phyloP scores from a whole-genome alignment of 2,113 vertebrate genomes.

The Oncorhynchus clarkii region DNA sequence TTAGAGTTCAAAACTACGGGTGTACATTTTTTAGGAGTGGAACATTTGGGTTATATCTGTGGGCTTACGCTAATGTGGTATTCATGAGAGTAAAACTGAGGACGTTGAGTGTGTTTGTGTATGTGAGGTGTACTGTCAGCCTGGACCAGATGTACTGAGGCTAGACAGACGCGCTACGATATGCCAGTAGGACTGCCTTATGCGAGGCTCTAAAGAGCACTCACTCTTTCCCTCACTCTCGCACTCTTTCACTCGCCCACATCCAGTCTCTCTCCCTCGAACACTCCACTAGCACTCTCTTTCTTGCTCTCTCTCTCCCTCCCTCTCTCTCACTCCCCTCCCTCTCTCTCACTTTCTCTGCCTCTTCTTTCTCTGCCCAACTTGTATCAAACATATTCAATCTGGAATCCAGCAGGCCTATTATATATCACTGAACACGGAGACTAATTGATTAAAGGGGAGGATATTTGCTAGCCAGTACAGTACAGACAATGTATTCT shows the following conservation, averaged over 20 bases:
- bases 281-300: neutral
- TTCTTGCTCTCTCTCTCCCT: neutral
- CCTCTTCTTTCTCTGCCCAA: constrained; percentile 25
- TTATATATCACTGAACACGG: constrained; percentile 69
- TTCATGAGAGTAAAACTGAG: constrained; percentile 6
- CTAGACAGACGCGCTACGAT: constrained; percentile 54
- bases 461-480: constrained; percentile 27
- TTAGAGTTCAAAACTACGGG: neutral
- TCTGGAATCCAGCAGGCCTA: constrained; percentile 65
- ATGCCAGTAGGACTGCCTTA: constrained; percentile 65
- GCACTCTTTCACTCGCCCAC: neutral
- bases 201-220: constrained; percentile 67
- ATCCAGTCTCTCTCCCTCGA: neutral
- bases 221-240: constrained; percentile 34
- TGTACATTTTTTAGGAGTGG: constrained; percentile 15
- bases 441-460: constrained; percentile 67
- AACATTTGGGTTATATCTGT: constrained; percentile 47
- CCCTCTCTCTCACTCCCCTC: neutral
- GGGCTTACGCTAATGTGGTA: constrained; percentile 28
- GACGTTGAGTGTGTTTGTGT: neutral
- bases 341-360: neutral
- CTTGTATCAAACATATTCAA: constrained; percentile 70
- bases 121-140: constrained; percentile 39
- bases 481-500: constrained; percentile 10
- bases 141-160: constrained; percentile 66